phyloP scores from a whole-genome alignment of 2,888 invertebrate genomes.

The Fragum fragum region DNA sequence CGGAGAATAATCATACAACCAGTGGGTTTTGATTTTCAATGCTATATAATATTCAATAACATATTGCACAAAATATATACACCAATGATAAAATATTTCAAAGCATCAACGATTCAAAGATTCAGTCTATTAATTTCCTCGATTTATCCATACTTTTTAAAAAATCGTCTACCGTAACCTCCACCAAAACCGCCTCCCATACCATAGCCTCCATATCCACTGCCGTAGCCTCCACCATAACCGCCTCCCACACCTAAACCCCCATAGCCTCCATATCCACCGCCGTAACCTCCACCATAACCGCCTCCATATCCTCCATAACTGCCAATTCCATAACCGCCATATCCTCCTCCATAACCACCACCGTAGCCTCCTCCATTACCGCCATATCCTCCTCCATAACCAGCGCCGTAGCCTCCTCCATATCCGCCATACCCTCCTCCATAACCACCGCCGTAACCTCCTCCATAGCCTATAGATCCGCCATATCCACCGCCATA shows the following conservation, averaged over 20 bases:
- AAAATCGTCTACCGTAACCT: not conserved
- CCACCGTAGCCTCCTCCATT: not conserved
- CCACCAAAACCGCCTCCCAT: not conserved
- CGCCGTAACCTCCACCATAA: constrained; percentile 2
- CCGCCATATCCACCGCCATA: not conserved
- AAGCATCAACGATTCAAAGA: too few relatives aligned
- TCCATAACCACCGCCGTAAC: not conserved
- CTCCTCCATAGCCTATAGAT: not conserved
- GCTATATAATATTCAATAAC: too few relatives aligned
- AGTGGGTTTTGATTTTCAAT: too few relatives aligned
- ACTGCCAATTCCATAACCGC: constrained; percentile 1
- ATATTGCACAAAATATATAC: too few relatives aligned
- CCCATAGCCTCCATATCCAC: constrained; percentile 10
- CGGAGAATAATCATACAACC: too few relatives aligned
- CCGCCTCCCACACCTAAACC: too few relatives aligned
- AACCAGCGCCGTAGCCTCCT: constrained; percentile 9
- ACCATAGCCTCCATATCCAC: not conserved
- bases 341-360: not conserved
- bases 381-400: not conserved
- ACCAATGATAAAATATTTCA: too few relatives aligned
- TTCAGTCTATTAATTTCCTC: too few relatives aligned
- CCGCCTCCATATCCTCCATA: constrained; percentile 12
- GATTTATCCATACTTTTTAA: too few relatives aligned
- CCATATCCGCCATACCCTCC: not conserved
- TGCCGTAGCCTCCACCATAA: not conserved